These are phyloP conservation scores for Aelia acuminata DNA, from an alignment of 2,888 invertebrate genomes.

Conservation along the genomic window DNA sequence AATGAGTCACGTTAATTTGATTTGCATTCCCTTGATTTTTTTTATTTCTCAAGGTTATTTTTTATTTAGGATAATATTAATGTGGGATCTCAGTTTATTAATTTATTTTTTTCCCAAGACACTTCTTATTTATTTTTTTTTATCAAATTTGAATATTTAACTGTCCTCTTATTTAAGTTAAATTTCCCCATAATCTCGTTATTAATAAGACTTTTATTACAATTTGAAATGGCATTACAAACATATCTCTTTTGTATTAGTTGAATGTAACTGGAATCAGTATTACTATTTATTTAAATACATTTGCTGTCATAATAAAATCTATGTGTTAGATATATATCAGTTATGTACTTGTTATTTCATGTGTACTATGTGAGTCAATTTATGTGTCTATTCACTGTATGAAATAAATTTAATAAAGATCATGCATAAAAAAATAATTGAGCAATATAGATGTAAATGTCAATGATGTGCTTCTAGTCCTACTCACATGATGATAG, in stretches of 20 bases:
- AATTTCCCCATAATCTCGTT: background rate
- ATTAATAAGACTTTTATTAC: background rate
- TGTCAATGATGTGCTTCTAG: slow-evolving; percentile 24
- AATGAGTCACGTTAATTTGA: background rate
- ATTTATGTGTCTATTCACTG: slow-evolving; percentile 15
- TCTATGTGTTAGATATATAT: background rate
- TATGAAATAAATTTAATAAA: background rate
- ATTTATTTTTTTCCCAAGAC: background rate
- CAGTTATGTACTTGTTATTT: background rate
- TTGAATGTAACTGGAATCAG: background rate
- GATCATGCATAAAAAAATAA: slow-evolving; percentile 2
- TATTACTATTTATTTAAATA: slow-evolving; percentile 4
- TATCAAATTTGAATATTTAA: background rate
- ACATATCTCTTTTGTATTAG: slow-evolving; percentile 19
- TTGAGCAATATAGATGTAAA: background rate
- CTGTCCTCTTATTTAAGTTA: background rate
- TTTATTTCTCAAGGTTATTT: background rate
- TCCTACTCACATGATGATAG: background rate
- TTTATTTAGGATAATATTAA: background rate
- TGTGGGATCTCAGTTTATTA: background rate
- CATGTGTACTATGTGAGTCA: slow-evolving; percentile 23
- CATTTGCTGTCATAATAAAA: background rate
- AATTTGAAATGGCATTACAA: background rate
- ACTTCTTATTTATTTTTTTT: background rate
- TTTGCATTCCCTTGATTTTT: background rate